Percentiles rank a stretch among this genome's conserved stretches.
phyloP scores from a whole-genome alignment of 2,797 vertebrate genomes.

The Holocentrus rufus region DNA sequence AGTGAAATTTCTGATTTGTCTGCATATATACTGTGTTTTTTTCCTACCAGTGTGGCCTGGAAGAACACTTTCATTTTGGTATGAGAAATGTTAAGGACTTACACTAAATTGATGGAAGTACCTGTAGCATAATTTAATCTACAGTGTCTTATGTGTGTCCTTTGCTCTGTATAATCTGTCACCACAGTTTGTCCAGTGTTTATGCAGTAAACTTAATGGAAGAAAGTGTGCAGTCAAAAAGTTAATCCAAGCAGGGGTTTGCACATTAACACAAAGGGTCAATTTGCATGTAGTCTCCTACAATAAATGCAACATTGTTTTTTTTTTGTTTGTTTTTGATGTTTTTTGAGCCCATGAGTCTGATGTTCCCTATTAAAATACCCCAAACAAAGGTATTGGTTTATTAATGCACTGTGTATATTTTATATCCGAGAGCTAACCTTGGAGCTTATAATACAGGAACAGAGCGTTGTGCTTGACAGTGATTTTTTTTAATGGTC shows the following conservation, averaged over 20 bases:
- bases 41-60: conserved; percentile 3
- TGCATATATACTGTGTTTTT: not conserved
- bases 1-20: not conserved
- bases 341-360: not conserved
- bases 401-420: conserved; percentile 14
- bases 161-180: conserved; percentile 7
- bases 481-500: conserved; percentile 81
- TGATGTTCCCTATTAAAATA: not conserved
- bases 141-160: not conserved
- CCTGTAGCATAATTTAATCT: not conserved
- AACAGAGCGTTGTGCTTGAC: conserved; percentile 67
- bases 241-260: conserved; percentile 9
- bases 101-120: not conserved
- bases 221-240: not conserved
- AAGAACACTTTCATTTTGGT: conserved; percentile 1
- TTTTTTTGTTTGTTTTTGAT: not conserved
- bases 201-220: not conserved
- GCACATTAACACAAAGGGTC: not conserved
- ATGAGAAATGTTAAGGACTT: not conserved
- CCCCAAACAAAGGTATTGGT: conserved; percentile 8
- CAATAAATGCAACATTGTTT: conserved; percentile 23
- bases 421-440: conserved; percentile 53
- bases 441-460: conserved; percentile 49
- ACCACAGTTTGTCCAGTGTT: not conserved
- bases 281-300: not conserved